phyloP scores from a whole-genome alignment of 2,113 vertebrate species.

The Pachyramphus minor region DNA sequence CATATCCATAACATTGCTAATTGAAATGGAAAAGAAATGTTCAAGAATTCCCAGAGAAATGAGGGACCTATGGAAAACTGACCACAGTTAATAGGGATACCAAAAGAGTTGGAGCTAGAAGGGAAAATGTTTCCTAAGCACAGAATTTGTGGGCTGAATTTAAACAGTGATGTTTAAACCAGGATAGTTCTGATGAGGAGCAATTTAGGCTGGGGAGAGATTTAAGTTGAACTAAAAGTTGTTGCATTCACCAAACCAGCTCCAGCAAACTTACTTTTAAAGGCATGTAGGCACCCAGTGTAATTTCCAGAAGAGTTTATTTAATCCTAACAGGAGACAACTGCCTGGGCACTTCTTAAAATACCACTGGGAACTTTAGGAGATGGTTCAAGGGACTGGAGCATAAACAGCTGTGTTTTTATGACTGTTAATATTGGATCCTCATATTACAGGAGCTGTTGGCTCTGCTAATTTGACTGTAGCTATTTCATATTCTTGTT shows the following conservation, averaged over 20 bases:
- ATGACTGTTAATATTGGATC: background rate
- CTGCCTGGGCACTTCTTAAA: background rate
- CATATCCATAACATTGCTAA: rapidly evolving
- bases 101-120: background rate
- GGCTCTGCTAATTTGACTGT: background rate
- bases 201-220: background rate
- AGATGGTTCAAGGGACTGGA: background rate
- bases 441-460: background rate
- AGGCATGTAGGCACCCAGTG: background rate
- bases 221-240: background rate
- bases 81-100: rapidly evolving
- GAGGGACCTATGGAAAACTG: background rate
- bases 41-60: background rate
- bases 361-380: background rate
- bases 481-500: background rate
- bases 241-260: background rate
- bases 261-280: background rate
- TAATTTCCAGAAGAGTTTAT: background rate
- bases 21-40: background rate
- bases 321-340: background rate
- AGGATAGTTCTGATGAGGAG: background rate
- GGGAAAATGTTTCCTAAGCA: background rate
- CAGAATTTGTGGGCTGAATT: background rate
- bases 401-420: background rate
- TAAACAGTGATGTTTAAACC: background rate